Evolutionary conservation across 2,797 vertebrate species (phyloP).

Genomic region (Anguilla marmorata): DNA sequence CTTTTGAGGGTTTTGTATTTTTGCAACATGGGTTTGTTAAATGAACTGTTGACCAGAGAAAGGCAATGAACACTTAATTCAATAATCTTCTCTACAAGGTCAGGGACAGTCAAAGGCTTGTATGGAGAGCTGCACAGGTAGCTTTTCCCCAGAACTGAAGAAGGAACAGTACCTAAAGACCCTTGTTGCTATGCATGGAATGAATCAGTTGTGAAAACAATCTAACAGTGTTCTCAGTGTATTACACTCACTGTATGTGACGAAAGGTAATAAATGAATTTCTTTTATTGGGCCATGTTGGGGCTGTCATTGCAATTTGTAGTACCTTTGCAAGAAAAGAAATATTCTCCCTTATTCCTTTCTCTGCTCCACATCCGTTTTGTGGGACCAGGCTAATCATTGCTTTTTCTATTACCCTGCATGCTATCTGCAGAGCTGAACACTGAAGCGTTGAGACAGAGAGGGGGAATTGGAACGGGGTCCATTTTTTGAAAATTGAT

Average conservation of each 20-base stretch:
- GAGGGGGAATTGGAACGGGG: slow-evolving; percentile 47
- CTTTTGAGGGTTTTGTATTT: slow-evolving; percentile 38
- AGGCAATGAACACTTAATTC: slow-evolving; percentile 43
- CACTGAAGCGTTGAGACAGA: slow-evolving; percentile 43
- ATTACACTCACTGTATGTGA: slow-evolving; percentile 26
- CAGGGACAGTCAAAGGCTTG: slow-evolving; percentile 45
- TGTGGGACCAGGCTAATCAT: slow-evolving; percentile 25
- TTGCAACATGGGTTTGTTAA: slow-evolving; percentile 38
- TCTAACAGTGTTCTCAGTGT: slow-evolving; percentile 30
- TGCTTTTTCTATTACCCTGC: slow-evolving; percentile 54
- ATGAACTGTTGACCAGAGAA: slow-evolving; percentile 38
- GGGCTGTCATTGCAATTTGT: slow-evolving; percentile 23
- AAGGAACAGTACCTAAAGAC: slow-evolving; percentile 36
- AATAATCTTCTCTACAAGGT: slow-evolving; percentile 39
- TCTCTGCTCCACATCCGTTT: slow-evolving; percentile 14
- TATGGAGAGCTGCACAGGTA: slow-evolving; percentile 35
- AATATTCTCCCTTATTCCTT: slow-evolving; percentile 29
- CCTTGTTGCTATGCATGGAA: slow-evolving; percentile 29
- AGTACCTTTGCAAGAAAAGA: neutral
- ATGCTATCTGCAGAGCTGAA: slow-evolving; percentile 52
- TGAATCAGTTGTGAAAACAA: slow-evolving; percentile 28
- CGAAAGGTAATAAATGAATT: slow-evolving; percentile 35
- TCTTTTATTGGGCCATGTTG: slow-evolving; percentile 35
- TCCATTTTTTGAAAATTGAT: slow-evolving; percentile 70
- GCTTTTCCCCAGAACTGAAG: slow-evolving; percentile 39